Evolutionary conservation across 2,797 vertebrate species (phyloP).

Genomic region (Lacerta agilis): DNA sequence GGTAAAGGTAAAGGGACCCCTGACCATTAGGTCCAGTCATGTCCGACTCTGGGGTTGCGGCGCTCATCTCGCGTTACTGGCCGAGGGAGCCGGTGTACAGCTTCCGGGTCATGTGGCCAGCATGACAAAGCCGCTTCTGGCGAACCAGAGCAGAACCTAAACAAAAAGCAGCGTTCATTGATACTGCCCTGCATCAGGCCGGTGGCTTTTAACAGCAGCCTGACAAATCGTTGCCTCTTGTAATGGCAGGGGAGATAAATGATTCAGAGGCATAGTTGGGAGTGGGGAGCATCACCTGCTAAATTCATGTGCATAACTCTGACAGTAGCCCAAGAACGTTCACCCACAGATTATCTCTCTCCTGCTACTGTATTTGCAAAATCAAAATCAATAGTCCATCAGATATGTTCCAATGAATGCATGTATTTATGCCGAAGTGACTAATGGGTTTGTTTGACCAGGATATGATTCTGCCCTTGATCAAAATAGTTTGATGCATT

Average conservation of each 20-base stretch:
- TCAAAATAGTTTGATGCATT: no score
- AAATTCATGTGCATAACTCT: not conserved
- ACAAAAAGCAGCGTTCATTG: not conserved
- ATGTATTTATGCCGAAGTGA: not conserved
- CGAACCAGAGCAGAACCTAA: no score
- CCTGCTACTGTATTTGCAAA: not conserved
- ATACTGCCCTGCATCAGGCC: not conserved
- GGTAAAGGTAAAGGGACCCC: no score
- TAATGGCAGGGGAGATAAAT: not conserved
- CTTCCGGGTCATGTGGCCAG: no score
- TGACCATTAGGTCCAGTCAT: no score
- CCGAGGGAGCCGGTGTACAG: no score
- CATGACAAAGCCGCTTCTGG: no score
- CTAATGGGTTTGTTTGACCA: not conserved
- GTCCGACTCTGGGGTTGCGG: no score
- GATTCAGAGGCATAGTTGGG: no score
- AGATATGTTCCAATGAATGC: not conserved
- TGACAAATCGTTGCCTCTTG: no score
- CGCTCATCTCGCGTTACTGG: no score
- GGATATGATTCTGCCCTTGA: not conserved
- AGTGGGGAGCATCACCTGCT: not conserved
- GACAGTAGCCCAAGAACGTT: not conserved
- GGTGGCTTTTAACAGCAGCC: not conserved
- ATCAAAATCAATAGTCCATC: not conserved
- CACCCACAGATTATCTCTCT: not conserved